A percentile compares a stretch with the other conserved stretches of the same genome.
phyloP scores from a whole-genome alignment of 2,113 vertebrate species.

The Acrocephalus kingi region DNA sequence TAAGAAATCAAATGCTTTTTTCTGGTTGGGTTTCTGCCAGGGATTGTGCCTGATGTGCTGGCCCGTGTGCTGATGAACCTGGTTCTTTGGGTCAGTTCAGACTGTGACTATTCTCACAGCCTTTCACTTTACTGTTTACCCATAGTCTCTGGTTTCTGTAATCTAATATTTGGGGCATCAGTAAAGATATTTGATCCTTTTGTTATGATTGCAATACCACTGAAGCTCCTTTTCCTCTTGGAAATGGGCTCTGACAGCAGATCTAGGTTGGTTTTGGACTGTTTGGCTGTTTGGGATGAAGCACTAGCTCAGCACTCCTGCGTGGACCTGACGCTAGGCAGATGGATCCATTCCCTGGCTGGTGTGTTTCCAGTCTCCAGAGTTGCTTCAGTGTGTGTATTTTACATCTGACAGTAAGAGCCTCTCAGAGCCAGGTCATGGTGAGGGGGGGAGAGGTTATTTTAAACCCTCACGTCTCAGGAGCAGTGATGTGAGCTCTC shows the following conservation, averaged over 20 bases:
- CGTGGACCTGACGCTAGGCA: rapidly evolving
- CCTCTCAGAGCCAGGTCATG: not conserved
- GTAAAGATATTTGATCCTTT: not conserved
- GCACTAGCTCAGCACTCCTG: not conserved
- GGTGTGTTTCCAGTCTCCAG: not conserved
- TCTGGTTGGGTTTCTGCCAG: not conserved
- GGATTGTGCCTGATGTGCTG: rapidly evolving
- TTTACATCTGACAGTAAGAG: not conserved
- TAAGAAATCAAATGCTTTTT: not conserved
- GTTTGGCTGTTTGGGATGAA: not conserved
- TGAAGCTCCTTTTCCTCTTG: not conserved
- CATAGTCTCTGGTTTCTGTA: not conserved
- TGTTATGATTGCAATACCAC: not conserved
- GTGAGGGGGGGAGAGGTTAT: not conserved
- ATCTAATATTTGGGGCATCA: not conserved
- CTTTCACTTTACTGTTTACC: not conserved
- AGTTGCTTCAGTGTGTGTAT: not conserved
- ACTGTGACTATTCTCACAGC: not conserved
- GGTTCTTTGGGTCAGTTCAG: not conserved
- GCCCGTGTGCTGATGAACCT: not conserved
- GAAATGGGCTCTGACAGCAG: not conserved
- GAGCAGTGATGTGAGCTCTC: not conserved
- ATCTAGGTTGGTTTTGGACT: not conserved
- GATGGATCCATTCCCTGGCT: not conserved
- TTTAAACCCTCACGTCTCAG: not conserved